Evolutionary conservation across 1,140 invertebrate genomes (phyloP), one percentile per base, ranked within the genome.

Genomic region (Papilio dardanus): DNA sequence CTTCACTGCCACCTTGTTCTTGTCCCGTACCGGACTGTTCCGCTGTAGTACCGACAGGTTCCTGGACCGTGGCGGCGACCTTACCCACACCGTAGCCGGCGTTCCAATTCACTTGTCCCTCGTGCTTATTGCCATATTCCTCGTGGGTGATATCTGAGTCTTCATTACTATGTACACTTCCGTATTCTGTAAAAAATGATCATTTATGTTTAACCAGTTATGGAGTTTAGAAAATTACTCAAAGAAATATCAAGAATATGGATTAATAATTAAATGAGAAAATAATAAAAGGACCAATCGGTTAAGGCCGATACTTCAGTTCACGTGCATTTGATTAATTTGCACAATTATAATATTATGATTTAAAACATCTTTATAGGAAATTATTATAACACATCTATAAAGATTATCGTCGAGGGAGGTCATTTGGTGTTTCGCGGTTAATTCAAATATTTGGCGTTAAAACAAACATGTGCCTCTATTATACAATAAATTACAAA

Each of bases 91-190:
- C 54, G 50, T 50, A 21, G 50, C 71, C 8, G 16, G 7, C 68
- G 33, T 65, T 31, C 54, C 54, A 58, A 10, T 58, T 28, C 54
- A 24, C 54, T n/a, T 66, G 54, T 16, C 50, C 54, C 6, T 74
- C 33, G 3, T 42, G 30, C 14, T 28, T 30, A n/a, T n/a, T 35
- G n/a, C 73, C 66, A 10, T 68, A 68, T 68, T 68, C 54, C 54
- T 58, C 54, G 54, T 58, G 54, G 21, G 21, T 58, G 10, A 58
- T 28, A 24, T 46, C 42, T n/a, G 54, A 58, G 24, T 58, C 66
- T 31, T 33, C 30, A 68, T n/a, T 68, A 33, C 66, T 37, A 37
- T 35, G 33, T 68, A n/a, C 33, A 68, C 66, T 33, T 24, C 66
- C 66, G 8, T 68, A 68, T 19, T 19, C 66, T 68, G 66, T 40